Evolutionary conservation across 53 echinoderm and acorn worm genomes (phyloP).

Genomic region (Stichopus horrens): DNA sequence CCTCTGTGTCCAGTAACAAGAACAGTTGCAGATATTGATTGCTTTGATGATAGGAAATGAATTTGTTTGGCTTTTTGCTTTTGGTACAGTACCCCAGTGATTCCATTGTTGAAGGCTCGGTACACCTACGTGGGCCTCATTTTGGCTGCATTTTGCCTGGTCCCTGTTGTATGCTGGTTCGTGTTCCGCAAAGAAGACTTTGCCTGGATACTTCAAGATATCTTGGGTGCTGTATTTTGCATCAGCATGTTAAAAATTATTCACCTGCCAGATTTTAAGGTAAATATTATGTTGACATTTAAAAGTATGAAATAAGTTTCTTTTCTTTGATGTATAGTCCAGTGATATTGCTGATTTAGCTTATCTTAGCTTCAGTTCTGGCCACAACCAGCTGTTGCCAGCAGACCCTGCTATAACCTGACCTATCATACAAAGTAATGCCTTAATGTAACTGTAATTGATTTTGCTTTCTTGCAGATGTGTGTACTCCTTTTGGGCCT

Average conservation of each 20-base stretch:
- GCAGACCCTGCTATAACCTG: no score
- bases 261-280: slow-evolving; percentile 85
- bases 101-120: slow-evolving; percentile 58
- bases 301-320: background rate
- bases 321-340: no score
- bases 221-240: slow-evolving; percentile 80
- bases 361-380: no score
- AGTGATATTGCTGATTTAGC: no score
- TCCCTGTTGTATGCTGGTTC: slow-evolving; percentile 84
- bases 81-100: slow-evolving; percentile 45
- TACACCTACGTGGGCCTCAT: slow-evolving; percentile 63
- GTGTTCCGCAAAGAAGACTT: slow-evolving; percentile 79
- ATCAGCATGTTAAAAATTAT: slow-evolving; percentile 78
- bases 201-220: slow-evolving; percentile 90
- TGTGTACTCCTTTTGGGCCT: slow-evolving; percentile 76
- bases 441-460: background rate
- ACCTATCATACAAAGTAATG: no score
- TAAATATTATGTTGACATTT: slow-evolving; percentile 20
- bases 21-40: no score
- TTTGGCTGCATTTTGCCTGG: slow-evolving; percentile 59
- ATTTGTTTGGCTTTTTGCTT: no score
- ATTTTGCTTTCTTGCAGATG: slow-evolving; percentile 56
- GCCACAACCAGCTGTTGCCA: no score
- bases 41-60: no score
- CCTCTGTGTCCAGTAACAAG: no score